These are phyloP conservation scores for Clivina fossor DNA, from an alignment of 2,888 invertebrate species.

Conservation along the genomic window DNA sequence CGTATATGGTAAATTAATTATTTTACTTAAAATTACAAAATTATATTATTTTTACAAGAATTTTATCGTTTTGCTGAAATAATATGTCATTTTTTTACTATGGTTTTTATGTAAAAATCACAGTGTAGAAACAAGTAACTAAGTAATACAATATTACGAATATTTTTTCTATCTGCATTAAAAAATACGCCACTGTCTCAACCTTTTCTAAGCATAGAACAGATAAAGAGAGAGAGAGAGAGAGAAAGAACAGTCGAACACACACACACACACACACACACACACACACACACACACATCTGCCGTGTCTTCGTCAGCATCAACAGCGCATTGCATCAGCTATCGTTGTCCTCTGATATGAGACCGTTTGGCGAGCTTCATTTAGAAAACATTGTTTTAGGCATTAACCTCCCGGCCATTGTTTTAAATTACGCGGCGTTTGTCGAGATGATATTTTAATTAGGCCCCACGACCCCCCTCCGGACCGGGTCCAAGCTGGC, in stretches of 20 bases:
- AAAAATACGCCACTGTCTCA: too few species aligned
- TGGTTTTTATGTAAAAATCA: too few species aligned
- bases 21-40: too few species aligned
- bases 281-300: not conserved
- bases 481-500: not conserved
- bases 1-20: too few species aligned
- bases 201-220: too few species aligned
- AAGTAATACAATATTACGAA: too few species aligned
- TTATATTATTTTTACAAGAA: too few species aligned
- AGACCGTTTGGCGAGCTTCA: slow-evolving; percentile 12
- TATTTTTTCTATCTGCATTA: too few species aligned
- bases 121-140: too few species aligned
- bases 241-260: not conserved
- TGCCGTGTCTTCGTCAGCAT: not conserved
- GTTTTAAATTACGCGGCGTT: slow-evolving; percentile 14
- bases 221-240: not conserved
- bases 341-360: slow-evolving; percentile 15
- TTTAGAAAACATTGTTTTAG: slow-evolving; percentile 24
- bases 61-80: too few species aligned
- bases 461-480: slow-evolving; percentile 3
- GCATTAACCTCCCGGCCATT: slow-evolving; percentile 18
- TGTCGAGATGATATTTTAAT: slow-evolving; percentile 16
- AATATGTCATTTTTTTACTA: too few species aligned
- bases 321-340: too few species aligned
- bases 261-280: not conserved